Percentiles rank a stretch among this genome's conserved stretches.
These are phyloP conservation scores for Gymnobelideus leadbeateri DNA, from an alignment of 2,113 vertebrate genomes.

Conservation along the genomic window DNA sequence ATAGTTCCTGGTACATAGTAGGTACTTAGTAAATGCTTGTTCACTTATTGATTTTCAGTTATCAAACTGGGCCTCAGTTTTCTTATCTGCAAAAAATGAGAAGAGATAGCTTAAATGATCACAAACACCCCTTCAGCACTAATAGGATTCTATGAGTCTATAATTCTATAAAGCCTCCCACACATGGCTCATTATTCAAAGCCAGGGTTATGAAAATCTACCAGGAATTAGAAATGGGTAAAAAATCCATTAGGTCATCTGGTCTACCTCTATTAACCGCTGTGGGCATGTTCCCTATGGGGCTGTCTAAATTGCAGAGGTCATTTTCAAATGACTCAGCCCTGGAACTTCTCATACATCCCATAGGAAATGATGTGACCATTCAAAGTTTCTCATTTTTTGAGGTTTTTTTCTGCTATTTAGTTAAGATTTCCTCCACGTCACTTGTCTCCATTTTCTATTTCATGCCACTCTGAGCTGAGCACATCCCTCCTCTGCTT, in stretches of 20 bases:
- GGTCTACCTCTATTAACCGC: neutral
- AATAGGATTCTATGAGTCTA: neutral
- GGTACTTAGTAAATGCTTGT: too few relatives aligned
- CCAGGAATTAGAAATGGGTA: neutral
- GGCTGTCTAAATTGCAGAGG: accelerated
- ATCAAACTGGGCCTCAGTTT: neutral
- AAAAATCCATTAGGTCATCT: neutral
- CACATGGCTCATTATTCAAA: neutral
- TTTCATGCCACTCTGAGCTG: accelerated
- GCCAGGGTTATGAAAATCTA: neutral
- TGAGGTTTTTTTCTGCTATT: neutral
- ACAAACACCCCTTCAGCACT: neutral
- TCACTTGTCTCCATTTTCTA: accelerated
- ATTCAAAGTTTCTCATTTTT: neutral
- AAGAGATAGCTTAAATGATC: neutral
- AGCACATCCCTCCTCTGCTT: accelerated
- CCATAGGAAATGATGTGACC: accelerated
- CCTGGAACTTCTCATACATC: accelerated
- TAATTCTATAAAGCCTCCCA: neutral
- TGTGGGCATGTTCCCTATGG: neutral
- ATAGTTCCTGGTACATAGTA: neutral
- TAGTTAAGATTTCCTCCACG: neutral
- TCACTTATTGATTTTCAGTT: neutral
- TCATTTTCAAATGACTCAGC: neutral
- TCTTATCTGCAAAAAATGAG: accelerated